Percentiles rank a stretch among this genome's conserved stretches.
These are phyloP conservation scores for Brachyrhaphis roseni DNA, from an alignment of 2,797 vertebrate species.

Conservation along the genomic window DNA sequence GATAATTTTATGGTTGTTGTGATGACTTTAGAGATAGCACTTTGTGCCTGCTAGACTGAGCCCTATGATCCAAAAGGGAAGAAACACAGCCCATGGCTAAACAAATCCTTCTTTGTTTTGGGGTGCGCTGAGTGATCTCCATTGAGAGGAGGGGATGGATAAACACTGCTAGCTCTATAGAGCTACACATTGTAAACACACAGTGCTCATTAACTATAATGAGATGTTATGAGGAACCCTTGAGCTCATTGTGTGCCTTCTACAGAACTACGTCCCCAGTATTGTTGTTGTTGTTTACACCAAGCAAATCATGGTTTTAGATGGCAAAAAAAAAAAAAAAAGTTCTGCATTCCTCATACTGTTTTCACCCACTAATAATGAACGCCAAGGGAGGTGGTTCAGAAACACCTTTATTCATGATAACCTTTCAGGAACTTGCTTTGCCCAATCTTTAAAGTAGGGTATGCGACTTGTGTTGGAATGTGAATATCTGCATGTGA, in stretches of 20 bases:
- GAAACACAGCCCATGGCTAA: conserved; percentile 79
- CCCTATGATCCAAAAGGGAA: conserved; percentile 76
- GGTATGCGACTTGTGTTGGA: conserved; percentile 17
- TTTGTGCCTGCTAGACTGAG: conserved; percentile 72
- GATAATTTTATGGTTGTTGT: conserved; percentile 64
- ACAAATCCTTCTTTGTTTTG: conserved; percentile 81
- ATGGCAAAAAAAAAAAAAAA: conserved; percentile 60
- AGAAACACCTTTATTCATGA: conserved; percentile 53
- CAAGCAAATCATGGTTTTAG: conserved; percentile 76
- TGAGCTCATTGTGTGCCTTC: conserved; percentile 81
- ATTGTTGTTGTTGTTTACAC: conserved; percentile 82
- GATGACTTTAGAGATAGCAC: conserved; percentile 73
- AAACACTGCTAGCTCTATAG: conserved; percentile 81
- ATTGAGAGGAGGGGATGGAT: conserved; percentile 80
- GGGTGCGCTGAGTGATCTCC: conserved; percentile 80
- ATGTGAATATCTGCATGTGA: conserved; percentile 49
- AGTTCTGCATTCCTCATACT: conserved; percentile 57
- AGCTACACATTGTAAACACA: conserved; percentile 83
- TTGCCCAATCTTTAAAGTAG: conserved; percentile 44
- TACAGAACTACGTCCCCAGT: conserved; percentile 76
- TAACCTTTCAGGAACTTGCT: conserved; percentile 46
- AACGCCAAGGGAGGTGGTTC: conserved; percentile 55
- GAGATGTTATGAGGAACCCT: conserved; percentile 83
- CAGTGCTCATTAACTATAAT: conserved; percentile 84
- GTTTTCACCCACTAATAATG: conserved; percentile 68